phyloP scores from a whole-genome alignment of 2,113 vertebrate genomes.

The Rousettus leschenaultii region DNA sequence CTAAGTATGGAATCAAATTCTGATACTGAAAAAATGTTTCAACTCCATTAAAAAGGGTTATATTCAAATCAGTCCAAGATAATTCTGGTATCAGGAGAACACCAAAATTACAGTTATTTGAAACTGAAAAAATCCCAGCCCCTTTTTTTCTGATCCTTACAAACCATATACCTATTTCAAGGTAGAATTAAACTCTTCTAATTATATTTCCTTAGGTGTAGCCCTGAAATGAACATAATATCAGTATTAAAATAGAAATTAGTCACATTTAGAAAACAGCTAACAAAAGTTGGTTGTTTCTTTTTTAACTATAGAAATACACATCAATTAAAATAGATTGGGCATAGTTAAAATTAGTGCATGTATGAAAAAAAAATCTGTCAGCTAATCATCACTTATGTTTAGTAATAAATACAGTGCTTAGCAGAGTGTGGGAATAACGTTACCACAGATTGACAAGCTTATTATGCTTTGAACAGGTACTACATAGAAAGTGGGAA shows the following conservation, averaged over 20 bases:
- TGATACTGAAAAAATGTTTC: slow-evolving; percentile 35
- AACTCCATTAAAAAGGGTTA: neutral
- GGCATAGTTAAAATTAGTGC: slow-evolving; percentile 23
- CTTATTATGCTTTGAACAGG: slow-evolving; percentile 51
- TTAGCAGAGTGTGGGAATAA: slow-evolving; percentile 47
- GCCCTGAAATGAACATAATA: neutral
- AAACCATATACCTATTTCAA: slow-evolving; percentile 32
- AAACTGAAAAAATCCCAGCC: neutral
- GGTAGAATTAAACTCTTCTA: slow-evolving; percentile 44
- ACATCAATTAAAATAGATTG: slow-evolving; percentile 46
- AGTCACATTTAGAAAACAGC: slow-evolving; percentile 25
- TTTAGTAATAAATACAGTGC: slow-evolving; percentile 45
- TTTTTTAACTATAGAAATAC: slow-evolving; percentile 40
- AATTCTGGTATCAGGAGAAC: slow-evolving; percentile 21
- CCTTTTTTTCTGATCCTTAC: neutral
- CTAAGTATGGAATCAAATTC: neutral
- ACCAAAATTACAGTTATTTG: slow-evolving; percentile 60
- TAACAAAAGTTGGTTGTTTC: neutral
- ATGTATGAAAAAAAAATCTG: neutral
- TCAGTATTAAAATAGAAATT: slow-evolving; percentile 47
- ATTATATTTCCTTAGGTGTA: slow-evolving; percentile 39
- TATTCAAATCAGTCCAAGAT: slow-evolving; percentile 25
- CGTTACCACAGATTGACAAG: slow-evolving; percentile 64
- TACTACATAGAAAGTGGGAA: neutral
- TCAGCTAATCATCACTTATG: slow-evolving; percentile 1